These are phyloP conservation scores for Galemys pyrenaicus DNA, from an alignment of 2,113 vertebrate genomes.

Conservation along the genomic window DNA sequence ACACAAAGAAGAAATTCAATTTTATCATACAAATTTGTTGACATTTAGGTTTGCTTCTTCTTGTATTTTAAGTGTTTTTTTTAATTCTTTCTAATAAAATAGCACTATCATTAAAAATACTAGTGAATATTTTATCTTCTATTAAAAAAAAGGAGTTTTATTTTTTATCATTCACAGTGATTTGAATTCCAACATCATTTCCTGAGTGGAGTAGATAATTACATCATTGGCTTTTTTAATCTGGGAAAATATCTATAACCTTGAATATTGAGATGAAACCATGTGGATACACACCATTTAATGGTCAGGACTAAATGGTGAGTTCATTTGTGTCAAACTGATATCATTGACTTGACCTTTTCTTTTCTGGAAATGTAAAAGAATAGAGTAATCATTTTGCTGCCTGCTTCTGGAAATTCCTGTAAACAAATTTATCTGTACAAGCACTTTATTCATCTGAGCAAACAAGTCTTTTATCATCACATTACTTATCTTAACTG, in stretches of 20 bases:
- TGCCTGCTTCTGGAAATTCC: constrained; percentile 5
- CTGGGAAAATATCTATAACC: background rate
- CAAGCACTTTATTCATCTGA: background rate
- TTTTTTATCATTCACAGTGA: background rate
- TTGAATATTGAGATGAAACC: background rate
- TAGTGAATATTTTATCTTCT: background rate
- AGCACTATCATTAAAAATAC: background rate
- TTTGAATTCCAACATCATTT: background rate
- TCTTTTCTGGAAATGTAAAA: background rate
- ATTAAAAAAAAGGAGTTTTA: background rate
- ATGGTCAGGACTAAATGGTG: background rate
- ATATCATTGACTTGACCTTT: background rate
- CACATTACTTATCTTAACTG: background rate
- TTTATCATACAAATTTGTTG: background rate
- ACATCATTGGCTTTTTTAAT: background rate
- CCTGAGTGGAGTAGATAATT: background rate
- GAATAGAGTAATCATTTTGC: background rate
- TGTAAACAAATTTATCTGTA: constrained; percentile 33
- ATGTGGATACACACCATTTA: background rate
- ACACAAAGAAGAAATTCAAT: background rate
- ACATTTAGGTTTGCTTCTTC: background rate
- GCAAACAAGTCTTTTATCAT: constrained; percentile 17
- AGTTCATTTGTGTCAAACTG: background rate
- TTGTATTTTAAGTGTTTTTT: background rate
- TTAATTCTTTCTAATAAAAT: background rate